These are phyloP conservation scores for Spodoptera littoralis DNA, from an alignment of 2,888 invertebrate species.

Conservation along the genomic window DNA sequence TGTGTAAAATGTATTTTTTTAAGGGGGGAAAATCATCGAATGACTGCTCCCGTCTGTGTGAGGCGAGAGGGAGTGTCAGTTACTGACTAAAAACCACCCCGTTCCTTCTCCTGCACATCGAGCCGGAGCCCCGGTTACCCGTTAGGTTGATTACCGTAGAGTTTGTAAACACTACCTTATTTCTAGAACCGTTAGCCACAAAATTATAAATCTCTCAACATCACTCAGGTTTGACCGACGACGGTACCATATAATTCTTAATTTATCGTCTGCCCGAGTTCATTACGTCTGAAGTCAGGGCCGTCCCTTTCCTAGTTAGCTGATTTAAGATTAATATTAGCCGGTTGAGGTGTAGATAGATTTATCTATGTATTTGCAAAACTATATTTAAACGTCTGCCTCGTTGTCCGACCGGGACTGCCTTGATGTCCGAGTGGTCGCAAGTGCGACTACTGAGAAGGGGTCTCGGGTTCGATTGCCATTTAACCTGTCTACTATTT, in stretches of 20 bases:
- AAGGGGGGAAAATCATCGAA: too few relatives aligned
- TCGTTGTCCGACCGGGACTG: too few relatives aligned
- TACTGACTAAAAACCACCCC: too few relatives aligned
- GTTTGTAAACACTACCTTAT: slow-evolving; percentile 9
- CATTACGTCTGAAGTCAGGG: slow-evolving; percentile 18
- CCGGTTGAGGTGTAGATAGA: neutral
- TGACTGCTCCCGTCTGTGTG: too few relatives aligned
- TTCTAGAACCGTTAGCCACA: neutral
- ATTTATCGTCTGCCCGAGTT: slow-evolving; percentile 44
- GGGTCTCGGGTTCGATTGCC: too few relatives aligned
- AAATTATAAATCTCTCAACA: slow-evolving; percentile 38
- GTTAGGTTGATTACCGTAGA: slow-evolving; percentile 20
- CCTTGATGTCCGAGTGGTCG: too few relatives aligned
- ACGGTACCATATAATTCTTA: slow-evolving; percentile 39
- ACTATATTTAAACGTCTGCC: neutral
- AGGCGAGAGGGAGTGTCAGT: too few relatives aligned
- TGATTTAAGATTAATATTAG: slow-evolving; percentile 8
- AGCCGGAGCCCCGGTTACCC: too few relatives aligned
- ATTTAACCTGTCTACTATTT: too few relatives aligned
- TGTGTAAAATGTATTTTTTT: slow-evolving; percentile 17
- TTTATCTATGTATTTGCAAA: slow-evolving; percentile 1
- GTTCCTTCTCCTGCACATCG: too few relatives aligned
- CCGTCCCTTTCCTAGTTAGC: slow-evolving; percentile 14
- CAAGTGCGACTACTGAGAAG: too few relatives aligned
- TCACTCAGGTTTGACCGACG: slow-evolving; percentile 25